Evolutionary conservation across 2,888 invertebrate genomes (phyloP).

Genomic region (Leucophenga maculata): DNA sequence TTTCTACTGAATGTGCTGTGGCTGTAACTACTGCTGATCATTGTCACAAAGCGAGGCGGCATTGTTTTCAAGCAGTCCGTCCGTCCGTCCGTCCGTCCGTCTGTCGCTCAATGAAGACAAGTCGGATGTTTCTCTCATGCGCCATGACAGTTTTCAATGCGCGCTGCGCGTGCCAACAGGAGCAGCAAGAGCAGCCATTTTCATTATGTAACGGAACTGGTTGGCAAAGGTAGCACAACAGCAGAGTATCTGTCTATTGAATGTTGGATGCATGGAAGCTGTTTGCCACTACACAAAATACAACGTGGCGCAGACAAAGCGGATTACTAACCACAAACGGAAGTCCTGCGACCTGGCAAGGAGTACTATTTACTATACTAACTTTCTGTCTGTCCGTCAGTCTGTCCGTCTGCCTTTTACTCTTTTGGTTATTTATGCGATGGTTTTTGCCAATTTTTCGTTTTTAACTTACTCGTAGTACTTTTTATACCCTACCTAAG

Average conservation of each 20-base stretch:
- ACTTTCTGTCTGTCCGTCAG: too few relatives aligned
- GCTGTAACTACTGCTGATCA: constrained; percentile 6
- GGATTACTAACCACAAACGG: background rate
- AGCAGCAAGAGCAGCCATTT: constrained; percentile 20
- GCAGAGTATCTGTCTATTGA: constrained; percentile 44
- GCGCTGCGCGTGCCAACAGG: constrained; percentile 55
- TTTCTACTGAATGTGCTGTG: background rate
- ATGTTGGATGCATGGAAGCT: constrained; percentile 65
- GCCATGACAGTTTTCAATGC: constrained; percentile 66
- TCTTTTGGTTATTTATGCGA: constrained; percentile 14
- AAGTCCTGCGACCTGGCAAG: too few relatives aligned
- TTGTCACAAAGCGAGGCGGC: constrained; percentile 16
- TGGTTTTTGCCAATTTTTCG: background rate
- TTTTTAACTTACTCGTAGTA: background rate
- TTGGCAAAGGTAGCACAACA: constrained; percentile 27
- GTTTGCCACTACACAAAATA: constrained; percentile 60
- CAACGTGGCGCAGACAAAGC: constrained; percentile 1
- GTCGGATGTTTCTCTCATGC: constrained; percentile 64
- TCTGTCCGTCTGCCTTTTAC: too few relatives aligned
- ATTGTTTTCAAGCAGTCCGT: constrained; percentile 5
- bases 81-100: too few relatives aligned
- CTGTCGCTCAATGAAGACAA: too few relatives aligned
- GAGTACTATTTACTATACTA: too few relatives aligned
- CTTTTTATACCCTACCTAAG: too few relatives aligned
- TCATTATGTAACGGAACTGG: constrained; percentile 28